These are phyloP conservation scores for Trissolcus basalis DNA, from an alignment of 1,140 invertebrate species.

Conservation along the genomic window DNA sequence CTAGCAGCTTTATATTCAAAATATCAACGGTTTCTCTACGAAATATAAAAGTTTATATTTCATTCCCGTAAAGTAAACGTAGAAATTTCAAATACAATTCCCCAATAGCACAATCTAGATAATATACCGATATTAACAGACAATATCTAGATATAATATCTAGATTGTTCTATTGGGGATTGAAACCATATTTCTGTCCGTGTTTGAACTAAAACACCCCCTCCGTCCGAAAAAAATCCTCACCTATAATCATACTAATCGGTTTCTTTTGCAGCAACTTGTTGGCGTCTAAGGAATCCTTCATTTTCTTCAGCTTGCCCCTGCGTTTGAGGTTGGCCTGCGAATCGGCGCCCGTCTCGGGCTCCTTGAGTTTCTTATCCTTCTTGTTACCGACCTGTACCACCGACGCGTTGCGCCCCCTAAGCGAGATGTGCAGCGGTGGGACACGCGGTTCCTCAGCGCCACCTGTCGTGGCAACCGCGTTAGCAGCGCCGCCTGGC, in stretches of 20 bases:
- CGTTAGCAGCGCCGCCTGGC: constrained; percentile 9
- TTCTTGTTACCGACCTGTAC: constrained; percentile 86
- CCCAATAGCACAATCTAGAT: too few species aligned
- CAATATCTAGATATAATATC: too few species aligned
- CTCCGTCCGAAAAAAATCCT: not conserved
- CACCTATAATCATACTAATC: constrained; percentile 71
- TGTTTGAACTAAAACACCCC: not conserved
- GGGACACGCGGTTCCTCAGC: constrained; percentile 88
- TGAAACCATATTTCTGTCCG: too few species aligned
- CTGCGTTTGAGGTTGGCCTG: constrained; percentile 65
- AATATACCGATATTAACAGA: too few species aligned
- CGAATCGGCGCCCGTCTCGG: constrained; percentile 68
- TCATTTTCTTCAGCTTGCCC: constrained; percentile 74
- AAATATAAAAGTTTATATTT: too few species aligned
- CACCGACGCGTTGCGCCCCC: constrained; percentile 90
- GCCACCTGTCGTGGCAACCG: constrained; percentile 20
- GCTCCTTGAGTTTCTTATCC: constrained; percentile 79
- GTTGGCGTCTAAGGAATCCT: constrained; percentile 71
- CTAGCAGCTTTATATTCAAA: too few species aligned
- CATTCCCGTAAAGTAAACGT: too few species aligned
- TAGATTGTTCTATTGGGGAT: too few species aligned
- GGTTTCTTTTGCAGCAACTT: constrained; percentile 73
- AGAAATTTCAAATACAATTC: too few species aligned
- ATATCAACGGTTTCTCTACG: too few species aligned
- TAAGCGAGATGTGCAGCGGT: constrained; percentile 90